Conservation (phyloP, 1,140 invertebrate species). For the Diorhabda elongata region DNA sequence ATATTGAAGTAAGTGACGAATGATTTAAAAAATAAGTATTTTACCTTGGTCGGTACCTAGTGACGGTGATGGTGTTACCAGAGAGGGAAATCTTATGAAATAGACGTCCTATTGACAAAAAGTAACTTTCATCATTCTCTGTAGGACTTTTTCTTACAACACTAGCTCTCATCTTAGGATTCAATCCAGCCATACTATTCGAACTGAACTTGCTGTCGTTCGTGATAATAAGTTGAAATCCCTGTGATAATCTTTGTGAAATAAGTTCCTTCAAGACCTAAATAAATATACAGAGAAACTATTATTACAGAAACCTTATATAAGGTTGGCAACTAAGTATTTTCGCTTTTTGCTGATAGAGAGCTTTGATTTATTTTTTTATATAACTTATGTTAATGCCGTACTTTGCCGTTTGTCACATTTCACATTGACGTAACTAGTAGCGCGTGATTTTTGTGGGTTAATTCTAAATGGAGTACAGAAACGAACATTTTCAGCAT, state of each 20-base stretch:
- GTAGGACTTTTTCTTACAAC: constrained; percentile 46
- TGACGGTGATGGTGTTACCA: constrained; percentile 85
- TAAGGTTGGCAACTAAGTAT: no score
- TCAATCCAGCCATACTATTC: constrained; percentile 51
- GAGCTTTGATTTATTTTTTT: no score
- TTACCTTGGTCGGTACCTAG: constrained; percentile 86
- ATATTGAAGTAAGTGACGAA: no score
- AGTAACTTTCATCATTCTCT: constrained; percentile 66
- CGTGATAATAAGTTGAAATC: constrained; percentile 79
- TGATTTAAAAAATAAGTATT: neutral
- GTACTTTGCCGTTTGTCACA: no score
- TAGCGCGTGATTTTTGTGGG: no score
- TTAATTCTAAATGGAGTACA: no score
- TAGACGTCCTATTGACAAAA: constrained; percentile 89
- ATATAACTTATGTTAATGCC: no score
- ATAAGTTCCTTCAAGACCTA: constrained; percentile 76
- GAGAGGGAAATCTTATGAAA: constrained; percentile 86
- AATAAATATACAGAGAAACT: neutral
- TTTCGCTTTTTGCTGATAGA: no score
- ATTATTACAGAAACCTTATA: no score
- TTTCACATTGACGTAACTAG: no score
- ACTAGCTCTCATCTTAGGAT: constrained; percentile 39
- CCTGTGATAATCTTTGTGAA: constrained; percentile 87
- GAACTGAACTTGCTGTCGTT: constrained; percentile 37
- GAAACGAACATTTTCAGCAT: no score